These are phyloP conservation scores for Engystomops pustulosus DNA, from an alignment of 2,113 vertebrate species.

Conservation along the genomic window DNA sequence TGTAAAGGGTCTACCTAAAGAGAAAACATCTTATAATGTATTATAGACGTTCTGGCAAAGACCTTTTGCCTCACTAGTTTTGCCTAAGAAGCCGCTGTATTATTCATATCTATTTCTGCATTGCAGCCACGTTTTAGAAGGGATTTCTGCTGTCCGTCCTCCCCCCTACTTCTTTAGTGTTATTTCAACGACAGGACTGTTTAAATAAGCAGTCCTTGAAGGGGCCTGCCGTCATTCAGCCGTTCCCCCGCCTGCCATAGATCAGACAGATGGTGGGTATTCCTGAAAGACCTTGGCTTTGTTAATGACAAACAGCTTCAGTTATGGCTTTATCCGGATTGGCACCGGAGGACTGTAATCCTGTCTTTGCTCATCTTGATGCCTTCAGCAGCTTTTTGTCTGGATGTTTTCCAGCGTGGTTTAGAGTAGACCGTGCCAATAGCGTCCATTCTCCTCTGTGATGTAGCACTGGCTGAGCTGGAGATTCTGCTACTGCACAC, in stretches of 20 bases:
- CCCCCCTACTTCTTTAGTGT: not conserved
- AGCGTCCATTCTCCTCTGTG: not conserved
- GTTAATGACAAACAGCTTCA: slow-evolving; percentile 2
- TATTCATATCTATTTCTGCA: too few species aligned
- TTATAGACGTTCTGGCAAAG: too few species aligned
- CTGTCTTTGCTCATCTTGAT: slow-evolving; percentile 22
- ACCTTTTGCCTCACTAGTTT: too few species aligned
- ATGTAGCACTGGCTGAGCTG: not conserved
- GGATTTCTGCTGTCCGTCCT: not conserved
- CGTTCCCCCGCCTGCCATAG: slow-evolving; percentile 3
- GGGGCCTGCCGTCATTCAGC: not conserved
- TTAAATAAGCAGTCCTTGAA: not conserved
- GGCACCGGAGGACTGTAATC: slow-evolving; percentile 5
- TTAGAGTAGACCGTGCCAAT: not conserved
- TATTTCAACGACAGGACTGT: not conserved
- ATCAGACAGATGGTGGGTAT: slow-evolving; percentile 26
- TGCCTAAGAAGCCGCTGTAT: too few species aligned
- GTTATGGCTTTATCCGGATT: slow-evolving; percentile 23
- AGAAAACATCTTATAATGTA: too few species aligned
- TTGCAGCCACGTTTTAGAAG: too few species aligned
- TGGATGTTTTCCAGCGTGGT: not conserved
- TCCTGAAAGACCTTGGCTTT: slow-evolving; percentile 20
- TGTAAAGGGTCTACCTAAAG: too few species aligned
- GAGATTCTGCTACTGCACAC: not conserved
- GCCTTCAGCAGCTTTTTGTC: slow-evolving; percentile 1